phyloP scores from a whole-genome alignment of 2,888 invertebrate genomes.

The Drosophila prostipennis region DNA sequence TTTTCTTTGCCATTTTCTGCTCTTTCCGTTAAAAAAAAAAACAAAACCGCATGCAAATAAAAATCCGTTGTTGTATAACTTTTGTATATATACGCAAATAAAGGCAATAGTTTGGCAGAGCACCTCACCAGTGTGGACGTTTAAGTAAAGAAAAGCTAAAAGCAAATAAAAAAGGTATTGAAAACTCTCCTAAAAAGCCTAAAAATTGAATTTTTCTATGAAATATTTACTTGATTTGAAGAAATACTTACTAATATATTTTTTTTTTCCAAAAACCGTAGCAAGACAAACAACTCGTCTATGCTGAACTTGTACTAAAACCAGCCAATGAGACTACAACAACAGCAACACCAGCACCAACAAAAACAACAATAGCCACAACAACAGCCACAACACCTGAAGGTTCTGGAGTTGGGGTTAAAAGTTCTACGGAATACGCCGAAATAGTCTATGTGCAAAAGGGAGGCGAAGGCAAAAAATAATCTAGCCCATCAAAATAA shows the following conservation, averaged over 20 bases:
- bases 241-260: conserved; percentile 2
- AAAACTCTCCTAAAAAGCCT: conserved; percentile 43
- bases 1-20: conserved; percentile 59
- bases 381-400: conserved; percentile 23
- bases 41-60: conserved; percentile 37
- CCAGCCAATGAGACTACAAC: conserved; percentile 83
- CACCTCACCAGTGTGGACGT: conserved; percentile 81
- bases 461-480: conserved; percentile 63
- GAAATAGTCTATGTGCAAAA: conserved; percentile 89
- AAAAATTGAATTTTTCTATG: conserved; percentile 5
- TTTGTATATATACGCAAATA: conserved; percentile 43
- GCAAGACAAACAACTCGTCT: conserved; percentile 88
- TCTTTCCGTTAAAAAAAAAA: conserved; percentile 45
- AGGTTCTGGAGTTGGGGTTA: conserved; percentile 74
- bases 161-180: conserved; percentile 53
- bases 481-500: conserved; percentile 39
- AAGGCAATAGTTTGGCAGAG: conserved; percentile 81
- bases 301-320: conserved; percentile 89
- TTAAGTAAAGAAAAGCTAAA: conserved; percentile 65
- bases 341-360: conserved; percentile 70
- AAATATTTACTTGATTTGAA: not conserved
- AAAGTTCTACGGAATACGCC: conserved; percentile 90
- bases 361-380: conserved; percentile 78
- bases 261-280: conserved; percentile 56
- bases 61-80: conserved; percentile 42